These are phyloP conservation scores for Pelagia noctiluca DNA, from an alignment of 30 jellyfish, hydroid and myxozoan genomes.

Conservation along the genomic window DNA sequence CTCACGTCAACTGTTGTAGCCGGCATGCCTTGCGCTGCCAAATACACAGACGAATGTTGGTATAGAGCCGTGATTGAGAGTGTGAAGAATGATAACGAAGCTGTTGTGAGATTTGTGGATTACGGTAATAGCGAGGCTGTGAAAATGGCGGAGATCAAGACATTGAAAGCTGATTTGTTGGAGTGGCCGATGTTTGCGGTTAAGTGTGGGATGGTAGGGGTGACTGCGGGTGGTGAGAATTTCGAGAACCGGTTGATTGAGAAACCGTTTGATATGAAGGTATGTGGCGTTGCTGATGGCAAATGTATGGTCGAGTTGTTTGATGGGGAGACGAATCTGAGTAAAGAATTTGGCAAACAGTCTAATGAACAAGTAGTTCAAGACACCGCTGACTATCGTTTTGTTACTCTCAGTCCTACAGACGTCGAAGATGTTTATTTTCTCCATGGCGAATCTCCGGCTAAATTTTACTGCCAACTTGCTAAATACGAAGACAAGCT, in stretches of 20 bases:
- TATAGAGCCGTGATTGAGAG: conserved; percentile 8
- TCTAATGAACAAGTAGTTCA: too few relatives aligned
- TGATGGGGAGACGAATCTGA: background rate
- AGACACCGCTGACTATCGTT: too few relatives aligned
- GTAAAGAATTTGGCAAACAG: background rate
- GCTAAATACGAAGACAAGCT: conserved; percentile 26
- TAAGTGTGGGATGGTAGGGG: background rate
- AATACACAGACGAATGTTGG: conserved; percentile 18
- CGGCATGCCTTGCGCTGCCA: conserved; percentile 62
- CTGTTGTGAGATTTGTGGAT: conserved; percentile 10
- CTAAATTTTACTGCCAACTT: conserved; percentile 46
- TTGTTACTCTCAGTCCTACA: background rate
- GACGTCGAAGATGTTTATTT: conserved; percentile 22
- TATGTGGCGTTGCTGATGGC: background rate
- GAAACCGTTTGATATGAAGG: background rate
- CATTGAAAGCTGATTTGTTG: background rate
- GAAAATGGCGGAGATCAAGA: background rate
- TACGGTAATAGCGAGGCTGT: conserved; percentile 21
- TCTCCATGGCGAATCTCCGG: conserved; percentile 35
- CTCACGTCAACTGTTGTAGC: background rate
- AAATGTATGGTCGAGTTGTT: background rate
- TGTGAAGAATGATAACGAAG: background rate
- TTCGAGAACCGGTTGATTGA: background rate
- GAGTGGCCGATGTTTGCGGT: conserved; percentile 26
- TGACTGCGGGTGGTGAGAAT: background rate